Base-by-base conservation (phyloP, 2,888 invertebrate genomes). In the Cremastobaeus sp. region DNA sequence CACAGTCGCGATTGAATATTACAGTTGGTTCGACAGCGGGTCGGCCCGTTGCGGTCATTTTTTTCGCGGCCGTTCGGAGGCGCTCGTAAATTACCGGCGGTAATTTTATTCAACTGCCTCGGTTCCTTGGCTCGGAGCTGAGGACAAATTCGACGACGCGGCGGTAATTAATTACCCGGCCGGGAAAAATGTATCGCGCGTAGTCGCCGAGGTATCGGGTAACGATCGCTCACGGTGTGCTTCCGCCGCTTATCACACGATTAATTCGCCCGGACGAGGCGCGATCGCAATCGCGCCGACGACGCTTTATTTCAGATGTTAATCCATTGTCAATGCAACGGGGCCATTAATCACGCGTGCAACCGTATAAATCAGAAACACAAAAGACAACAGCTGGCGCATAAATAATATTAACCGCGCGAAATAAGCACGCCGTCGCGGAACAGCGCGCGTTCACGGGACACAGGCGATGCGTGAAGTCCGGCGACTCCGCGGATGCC, bases 371-470 rank as follows among this genome's bases (percentile, higher is more conserved):
- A 68, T 52, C 69, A 47, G 52, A 17, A 15, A 21, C 14, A 41
- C 64, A 55, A 74, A 74, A 64, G 60, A 41, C 65, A 65, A 64
- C 59, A 43, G 55, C 50, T 54, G 70, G 50, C 14, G 48, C 69
- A 57, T 65, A 69, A 69, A 65, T 64, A 64, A 74, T 74, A 70
- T 70, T 39, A 74, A 48, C 25, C 55, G 41, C 25, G 28, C 43
- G 25, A 74, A 74, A 57, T 60, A 54, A 59, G 59, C 55, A 25
- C 45, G 12, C 18, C 17, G 17, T 43, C 12, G 34, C 37, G 39
- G n/a, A n/a, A n/a, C 60, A 54, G 43, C 25, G 65, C 54, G 45
- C 70, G 69, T 74, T 70, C 62, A 65, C 47, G 43, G 37, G 35
- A 41, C 60, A 54, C 60, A 70, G 70, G 18, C 54, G 64, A 30